Conservation (phyloP, 2,888 invertebrate species). For the Lithophane leautieri region DNA sequence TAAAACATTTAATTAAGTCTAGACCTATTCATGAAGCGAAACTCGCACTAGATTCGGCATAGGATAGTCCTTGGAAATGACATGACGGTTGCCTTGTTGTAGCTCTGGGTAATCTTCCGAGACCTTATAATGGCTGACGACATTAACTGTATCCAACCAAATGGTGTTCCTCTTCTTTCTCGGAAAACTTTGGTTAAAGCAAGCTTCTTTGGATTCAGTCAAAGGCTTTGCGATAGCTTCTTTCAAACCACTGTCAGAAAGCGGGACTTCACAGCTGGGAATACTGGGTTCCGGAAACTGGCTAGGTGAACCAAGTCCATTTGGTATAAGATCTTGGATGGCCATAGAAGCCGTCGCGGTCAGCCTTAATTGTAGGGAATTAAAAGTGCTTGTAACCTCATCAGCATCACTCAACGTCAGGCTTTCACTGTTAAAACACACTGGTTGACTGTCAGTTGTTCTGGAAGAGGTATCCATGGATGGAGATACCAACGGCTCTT, state of each 20-base stretch:
- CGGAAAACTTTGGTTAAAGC: slow-evolving; percentile 16
- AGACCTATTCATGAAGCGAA: not conserved
- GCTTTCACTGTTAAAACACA: not conserved
- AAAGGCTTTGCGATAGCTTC: not conserved
- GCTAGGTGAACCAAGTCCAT: not conserved
- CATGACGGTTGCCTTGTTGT: slow-evolving; percentile 63
- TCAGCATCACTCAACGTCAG: not conserved
- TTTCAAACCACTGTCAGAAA: not conserved
- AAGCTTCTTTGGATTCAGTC: not conserved
- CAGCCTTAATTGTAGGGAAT: not conserved
- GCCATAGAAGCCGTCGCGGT: not conserved
- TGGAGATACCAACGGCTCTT: not conserved
- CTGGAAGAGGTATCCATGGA: not conserved
- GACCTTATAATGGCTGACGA: slow-evolving; percentile 66
- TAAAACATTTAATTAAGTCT: not conserved
- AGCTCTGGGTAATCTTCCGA: slow-evolving; percentile 70
- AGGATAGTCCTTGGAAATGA: slow-evolving; percentile 72
- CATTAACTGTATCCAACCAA: slow-evolving; percentile 49
- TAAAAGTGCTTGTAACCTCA: not conserved
- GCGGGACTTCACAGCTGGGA: not conserved
- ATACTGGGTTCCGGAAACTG: not conserved
- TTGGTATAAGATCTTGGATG: not conserved
- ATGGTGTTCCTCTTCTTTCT: slow-evolving; percentile 55
- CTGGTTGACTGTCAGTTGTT: not conserved
- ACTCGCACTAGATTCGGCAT: slow-evolving; percentile 62